Conservation (phyloP, 1,140 invertebrate species). For the Aphis gossypii region DNA sequence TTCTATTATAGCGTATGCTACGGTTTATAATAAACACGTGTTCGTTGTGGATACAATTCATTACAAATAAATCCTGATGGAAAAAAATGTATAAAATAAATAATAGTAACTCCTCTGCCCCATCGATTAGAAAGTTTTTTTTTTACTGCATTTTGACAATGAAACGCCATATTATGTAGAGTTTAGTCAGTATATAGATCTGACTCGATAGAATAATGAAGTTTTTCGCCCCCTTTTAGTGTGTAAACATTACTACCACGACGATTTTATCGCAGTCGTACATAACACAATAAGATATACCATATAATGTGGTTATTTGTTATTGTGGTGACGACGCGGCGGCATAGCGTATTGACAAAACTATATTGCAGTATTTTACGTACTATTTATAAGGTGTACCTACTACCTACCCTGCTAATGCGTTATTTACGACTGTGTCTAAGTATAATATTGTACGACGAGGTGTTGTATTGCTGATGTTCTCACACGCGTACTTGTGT, state of each 20-base stretch:
- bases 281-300: neutral
- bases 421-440: neutral
- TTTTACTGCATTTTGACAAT: neutral
- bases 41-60: neutral
- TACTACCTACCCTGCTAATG: neutral
- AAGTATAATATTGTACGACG: neutral
- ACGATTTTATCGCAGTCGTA: neutral
- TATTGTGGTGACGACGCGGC: neutral
- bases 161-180: neutral
- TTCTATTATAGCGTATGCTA: neutral
- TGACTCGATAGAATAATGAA: neutral
- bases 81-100: neutral
- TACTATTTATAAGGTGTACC: neutral
- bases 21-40: neutral
- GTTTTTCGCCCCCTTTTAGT: neutral
- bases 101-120: neutral
- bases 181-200: neutral
- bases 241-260: neutral
- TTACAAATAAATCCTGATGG: neutral
- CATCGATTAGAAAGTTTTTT: neutral
- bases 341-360: neutral
- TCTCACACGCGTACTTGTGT: neutral
- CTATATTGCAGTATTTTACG: neutral
- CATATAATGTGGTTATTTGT: neutral
- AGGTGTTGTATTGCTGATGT: neutral